Evolutionary conservation across 2,888 invertebrate genomes (phyloP), one percentile per base, ranked within the genome.

Genomic region (Hypercompe scribonia): DNA sequence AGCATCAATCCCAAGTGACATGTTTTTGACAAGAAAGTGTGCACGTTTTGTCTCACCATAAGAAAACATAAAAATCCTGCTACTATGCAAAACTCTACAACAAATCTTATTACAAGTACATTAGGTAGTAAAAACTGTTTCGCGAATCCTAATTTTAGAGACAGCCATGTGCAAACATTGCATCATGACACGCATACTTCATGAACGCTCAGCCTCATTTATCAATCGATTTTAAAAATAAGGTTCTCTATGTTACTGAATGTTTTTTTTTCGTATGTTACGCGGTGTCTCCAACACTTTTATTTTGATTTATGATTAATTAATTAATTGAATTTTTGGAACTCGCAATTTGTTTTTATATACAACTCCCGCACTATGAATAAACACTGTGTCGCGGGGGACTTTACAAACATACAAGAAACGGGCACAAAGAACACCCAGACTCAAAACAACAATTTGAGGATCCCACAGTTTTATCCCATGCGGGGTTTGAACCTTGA

Each of bases 61-160:
- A 58, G 58, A 10, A 58, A 28, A 28, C 54, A 28, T 58, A 58
- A 58, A 28, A 28, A 28, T 28, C 13, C 28, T 2, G 39, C n/a
- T 39, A 65, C 39, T 0, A 13, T 31, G 31, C 15, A 61, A 15
- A 58, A 61, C 5, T 31, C 4, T 15, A 61, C 15, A 61, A 61
- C 31, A 61, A 65, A 28, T 42, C 42, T 42, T 28, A 13, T 66
- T 31, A 66, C 31, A 28, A 66, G 31, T 42, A 42, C 31, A 42
- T 66, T 21, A 66, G 42, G 42, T 42, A 21, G 42, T 42, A 42
- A 65, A 65, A 65, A 28, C 28, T 31, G 18, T 28, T 50, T 68
- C 34, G 36, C 28, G 36, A 34, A 68, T 39, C 11, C 50, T 65
- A 71, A 71, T 65, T 71, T 36, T 39, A 66, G 65, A 66, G 65